Base-by-base conservation (phyloP, 2,797 vertebrate species). In the Moxostoma hubbsi region DNA sequence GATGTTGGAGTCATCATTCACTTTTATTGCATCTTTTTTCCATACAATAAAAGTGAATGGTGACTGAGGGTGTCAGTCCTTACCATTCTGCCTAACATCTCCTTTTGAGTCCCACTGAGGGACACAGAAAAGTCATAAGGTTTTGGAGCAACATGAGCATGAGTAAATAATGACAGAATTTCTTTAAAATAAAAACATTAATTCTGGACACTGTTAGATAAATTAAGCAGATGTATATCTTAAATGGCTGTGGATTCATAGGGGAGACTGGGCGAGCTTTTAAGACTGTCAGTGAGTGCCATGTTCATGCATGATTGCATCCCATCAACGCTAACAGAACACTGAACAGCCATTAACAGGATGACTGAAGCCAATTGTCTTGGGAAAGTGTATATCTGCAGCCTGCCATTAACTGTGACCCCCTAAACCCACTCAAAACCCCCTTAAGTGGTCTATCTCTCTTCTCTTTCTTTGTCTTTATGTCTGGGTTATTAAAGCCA, bases 291-390 rank as follows among this genome's bases (percentile, higher is more conserved):
- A 50, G 36, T 36, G 49, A 15, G 69, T 45, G 65, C 9, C 5
- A 0, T 6, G 1, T 13, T 65, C 70, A 75, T 73, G 63, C 75
- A 53, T 65, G 58, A 55, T 16, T 49, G 74, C 55, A 1, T 80
- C 46, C 68, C 15, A 69, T 59, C 8, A 62, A 36, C 1, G 5
- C 59, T 54, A 65, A 54, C 62, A 63, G 15, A 72, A 80, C 77
- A 80, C 67, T 72, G 46, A 84, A 82, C 15, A 2, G 57, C 77
- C 83, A 84, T 82, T 84, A 76, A 76, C 77, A 73, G 47, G 36
- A 50, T 69, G 49, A 63, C 50, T 65, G 73, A 66, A 72, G 66
- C 6, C 6, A 18, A 1, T 50, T 68, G 76, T 82, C 73, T 66
- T 59, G 80, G 73, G 70, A 45, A 49, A 36, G 18, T 76, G 72